Base-by-base conservation (phyloP, 1,140 invertebrate genomes). In the Phenacoccus solenopsis region DNA sequence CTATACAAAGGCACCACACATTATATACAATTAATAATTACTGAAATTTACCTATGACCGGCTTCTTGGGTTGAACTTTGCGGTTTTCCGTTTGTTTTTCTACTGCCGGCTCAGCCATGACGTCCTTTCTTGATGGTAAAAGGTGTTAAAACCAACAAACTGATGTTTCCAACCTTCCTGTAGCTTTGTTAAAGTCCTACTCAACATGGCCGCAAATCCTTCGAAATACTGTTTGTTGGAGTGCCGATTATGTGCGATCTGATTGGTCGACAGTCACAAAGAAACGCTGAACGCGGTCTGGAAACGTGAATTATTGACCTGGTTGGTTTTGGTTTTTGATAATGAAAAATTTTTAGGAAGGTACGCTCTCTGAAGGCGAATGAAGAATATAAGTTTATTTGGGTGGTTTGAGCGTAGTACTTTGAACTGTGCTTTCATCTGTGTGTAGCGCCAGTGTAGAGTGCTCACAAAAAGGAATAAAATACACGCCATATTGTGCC, bases 121-220 rank as follows among this genome's bases (percentile, higher is more conserved):
- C 59, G 59, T 64, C 59, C 59, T 64, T 24, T 64, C 59, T 64
- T 64, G 59, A 64, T 64, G 59, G 59, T 64, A 64, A 64, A 64
- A 27, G 59, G 25, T 64, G 59, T 64, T 64, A 64, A 64, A 64
- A 64, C 59, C 59, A 64, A 64, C 59, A 27, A 64, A 27, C 59
- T 64, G 59, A 64, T 64, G 59, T 64, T 64, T 64, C 59, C 59
- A 27, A 64, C 59, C 59, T 64, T 64, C 59, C 59, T 64, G 25
- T 64, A 64, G 59, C 59, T 64, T 64, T 27, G 59, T 24, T 64
- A 64, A 64, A 64, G 59, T 64, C 59, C 59, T 64, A 64, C 59
- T 64, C 59, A 64, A 64, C 59, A 64, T 64, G 59, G 59, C 59
- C 59, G 59, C 59, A 64, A 24, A 24, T 64, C 59, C 59, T 9